Conservation (phyloP, 1,140 invertebrate genomes). For the Prorops nasuta region DNA sequence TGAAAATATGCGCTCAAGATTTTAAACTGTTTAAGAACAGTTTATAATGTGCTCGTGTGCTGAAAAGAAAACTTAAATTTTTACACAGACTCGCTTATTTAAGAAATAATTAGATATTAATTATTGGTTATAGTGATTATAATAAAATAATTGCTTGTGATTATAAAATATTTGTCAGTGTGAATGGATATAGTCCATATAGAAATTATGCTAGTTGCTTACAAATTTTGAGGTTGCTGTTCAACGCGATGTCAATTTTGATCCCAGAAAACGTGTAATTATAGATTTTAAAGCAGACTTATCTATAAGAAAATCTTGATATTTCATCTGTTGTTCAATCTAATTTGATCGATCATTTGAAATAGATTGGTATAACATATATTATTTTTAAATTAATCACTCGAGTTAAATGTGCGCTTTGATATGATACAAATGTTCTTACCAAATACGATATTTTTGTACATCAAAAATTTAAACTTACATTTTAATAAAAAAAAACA, state of each 20-base stretch:
- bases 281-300: too few relatives aligned
- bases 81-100: conserved; percentile 44
- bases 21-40: conserved; percentile 18
- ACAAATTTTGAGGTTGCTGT: conserved; percentile 23
- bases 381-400: too few relatives aligned
- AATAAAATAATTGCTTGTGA: conserved; percentile 34
- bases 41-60: conserved; percentile 26
- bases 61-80: conserved; percentile 35
- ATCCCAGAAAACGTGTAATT: too few relatives aligned
- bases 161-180: conserved; percentile 27
- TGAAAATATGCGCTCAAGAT: conserved; percentile 28
- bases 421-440: too few relatives aligned
- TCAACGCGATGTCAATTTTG: conserved; percentile 10
- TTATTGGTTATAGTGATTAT: conserved; percentile 35
- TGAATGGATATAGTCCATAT: conserved; percentile 28
- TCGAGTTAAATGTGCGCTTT: too few relatives aligned
- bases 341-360: too few relatives aligned
- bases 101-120: conserved; percentile 32
- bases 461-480: too few relatives aligned
- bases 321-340: too few relatives aligned
- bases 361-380: too few relatives aligned
- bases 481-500: too few relatives aligned
- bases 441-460: too few relatives aligned
- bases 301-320: too few relatives aligned
- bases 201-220: conserved; percentile 17